Evolutionary conservation across 2,113 vertebrate species (phyloP).

Genomic region (Tringa solitaria): DNA sequence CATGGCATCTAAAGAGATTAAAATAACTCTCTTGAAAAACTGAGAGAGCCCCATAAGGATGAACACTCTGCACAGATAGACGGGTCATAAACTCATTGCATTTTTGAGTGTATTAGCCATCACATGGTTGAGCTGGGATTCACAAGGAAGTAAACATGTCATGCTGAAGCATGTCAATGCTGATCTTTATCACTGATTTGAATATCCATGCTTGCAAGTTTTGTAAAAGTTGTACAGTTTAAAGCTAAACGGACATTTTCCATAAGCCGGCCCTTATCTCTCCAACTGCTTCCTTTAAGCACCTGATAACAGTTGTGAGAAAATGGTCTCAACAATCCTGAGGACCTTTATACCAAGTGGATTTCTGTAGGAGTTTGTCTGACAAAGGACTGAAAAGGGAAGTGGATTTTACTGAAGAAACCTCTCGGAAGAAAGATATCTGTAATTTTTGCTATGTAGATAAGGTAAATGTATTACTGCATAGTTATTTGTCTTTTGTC

Average conservation of each 20-base stretch:
- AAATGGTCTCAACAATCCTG: background rate
- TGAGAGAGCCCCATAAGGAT: constrained; percentile 27
- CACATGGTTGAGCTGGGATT: constrained; percentile 41
- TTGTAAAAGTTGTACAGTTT: background rate
- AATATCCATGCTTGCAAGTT: background rate
- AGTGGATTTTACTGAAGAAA: background rate
- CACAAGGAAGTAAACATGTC: background rate
- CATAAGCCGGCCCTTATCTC: background rate
- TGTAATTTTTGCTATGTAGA: background rate
- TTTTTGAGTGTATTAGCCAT: constrained; percentile 48
- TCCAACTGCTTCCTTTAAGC: background rate
- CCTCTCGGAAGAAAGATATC: background rate
- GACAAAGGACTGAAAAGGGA: background rate
- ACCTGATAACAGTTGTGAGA: background rate
- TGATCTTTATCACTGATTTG: background rate
- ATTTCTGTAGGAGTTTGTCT: background rate
- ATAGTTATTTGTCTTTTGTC: background rate
- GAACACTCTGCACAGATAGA: constrained; percentile 22
- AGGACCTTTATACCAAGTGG: background rate
- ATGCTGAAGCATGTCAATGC: background rate
- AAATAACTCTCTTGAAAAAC: constrained; percentile 48
- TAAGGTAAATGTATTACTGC: background rate
- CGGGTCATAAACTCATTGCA: constrained; percentile 28
- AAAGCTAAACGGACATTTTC: background rate
- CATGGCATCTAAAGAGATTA: constrained; percentile 60